Conservation (phyloP, 2,113 vertebrate species). For the Corapipo altera region DNA sequence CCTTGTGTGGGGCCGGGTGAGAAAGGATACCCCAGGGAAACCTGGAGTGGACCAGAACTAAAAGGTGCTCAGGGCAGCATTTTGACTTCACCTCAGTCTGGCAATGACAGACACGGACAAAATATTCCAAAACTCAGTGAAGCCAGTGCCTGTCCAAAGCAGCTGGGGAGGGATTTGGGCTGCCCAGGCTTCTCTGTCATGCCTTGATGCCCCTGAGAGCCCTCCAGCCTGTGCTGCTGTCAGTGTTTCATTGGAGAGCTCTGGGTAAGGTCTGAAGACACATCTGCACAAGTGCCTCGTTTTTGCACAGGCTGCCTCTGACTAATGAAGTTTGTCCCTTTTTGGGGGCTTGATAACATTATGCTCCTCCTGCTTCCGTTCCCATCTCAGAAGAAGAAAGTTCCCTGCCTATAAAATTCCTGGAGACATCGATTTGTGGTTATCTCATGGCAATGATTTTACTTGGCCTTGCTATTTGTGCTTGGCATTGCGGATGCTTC, state of each 20-base stretch:
- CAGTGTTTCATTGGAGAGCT: accelerated
- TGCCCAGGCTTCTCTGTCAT: neutral
- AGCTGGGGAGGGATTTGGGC: neutral
- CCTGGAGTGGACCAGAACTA: neutral
- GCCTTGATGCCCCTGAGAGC: neutral
- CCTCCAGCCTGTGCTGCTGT: neutral
- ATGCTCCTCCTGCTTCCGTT: neutral
- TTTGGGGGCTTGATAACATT: neutral
- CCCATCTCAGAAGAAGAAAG: neutral
- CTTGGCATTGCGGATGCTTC: neutral
- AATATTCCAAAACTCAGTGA: neutral
- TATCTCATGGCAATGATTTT: neutral
- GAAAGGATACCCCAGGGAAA: neutral
- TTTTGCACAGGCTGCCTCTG: accelerated
- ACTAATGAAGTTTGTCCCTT: neutral
- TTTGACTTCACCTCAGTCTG: accelerated
- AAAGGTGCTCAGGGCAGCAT: neutral
- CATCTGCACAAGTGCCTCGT: accelerated
- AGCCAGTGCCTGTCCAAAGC: accelerated
- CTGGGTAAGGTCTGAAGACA: neutral
- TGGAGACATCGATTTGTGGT: neutral
- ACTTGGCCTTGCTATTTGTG: neutral
- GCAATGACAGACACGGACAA: neutral
- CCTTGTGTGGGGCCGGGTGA: neutral
- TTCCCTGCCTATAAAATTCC: neutral